Percentiles rank a stretch among this genome's conserved stretches.
phyloP scores from a whole-genome alignment of 2,113 vertebrate species.

The Ceratotherium simum region DNA sequence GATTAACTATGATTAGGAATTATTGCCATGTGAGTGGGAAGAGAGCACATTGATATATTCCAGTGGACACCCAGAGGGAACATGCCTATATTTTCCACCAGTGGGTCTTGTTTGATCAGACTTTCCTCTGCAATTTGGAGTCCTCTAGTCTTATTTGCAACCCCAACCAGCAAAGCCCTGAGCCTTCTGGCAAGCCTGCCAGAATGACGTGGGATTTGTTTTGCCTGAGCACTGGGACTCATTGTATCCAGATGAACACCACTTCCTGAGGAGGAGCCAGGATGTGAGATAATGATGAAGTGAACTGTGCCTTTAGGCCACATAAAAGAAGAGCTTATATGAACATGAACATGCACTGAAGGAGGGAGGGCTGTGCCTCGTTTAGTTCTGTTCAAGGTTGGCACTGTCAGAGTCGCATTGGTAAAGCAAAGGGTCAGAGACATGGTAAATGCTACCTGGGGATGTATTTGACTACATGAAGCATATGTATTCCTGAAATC shows the following conservation, averaged over 20 bases:
- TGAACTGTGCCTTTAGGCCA: too few relatives aligned
- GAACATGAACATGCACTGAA: neutral
- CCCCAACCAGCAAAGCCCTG: neutral
- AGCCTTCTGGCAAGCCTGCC: neutral
- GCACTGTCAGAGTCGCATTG: neutral
- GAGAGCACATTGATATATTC: neutral
- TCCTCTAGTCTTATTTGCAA: neutral
- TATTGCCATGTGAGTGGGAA: neutral
- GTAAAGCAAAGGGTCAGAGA: neutral
- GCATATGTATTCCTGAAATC: neutral
- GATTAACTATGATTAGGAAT: neutral
- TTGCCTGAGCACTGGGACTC: neutral
- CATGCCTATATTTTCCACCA: neutral
- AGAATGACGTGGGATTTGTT: neutral
- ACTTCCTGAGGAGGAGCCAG: neutral
- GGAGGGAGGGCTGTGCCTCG: neutral
- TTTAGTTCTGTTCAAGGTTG: neutral
- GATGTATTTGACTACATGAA: neutral
- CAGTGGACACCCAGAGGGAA: neutral
- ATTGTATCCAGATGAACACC: neutral
- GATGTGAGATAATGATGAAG: neutral
- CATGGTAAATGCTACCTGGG: neutral
- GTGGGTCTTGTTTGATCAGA: neutral
- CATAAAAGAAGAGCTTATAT: neutral
- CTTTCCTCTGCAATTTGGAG: neutral